Evolutionary conservation across 2,888 invertebrate species (phyloP), one percentile per base, ranked within the genome.

Genomic region (Agrypnus murinus): DNA sequence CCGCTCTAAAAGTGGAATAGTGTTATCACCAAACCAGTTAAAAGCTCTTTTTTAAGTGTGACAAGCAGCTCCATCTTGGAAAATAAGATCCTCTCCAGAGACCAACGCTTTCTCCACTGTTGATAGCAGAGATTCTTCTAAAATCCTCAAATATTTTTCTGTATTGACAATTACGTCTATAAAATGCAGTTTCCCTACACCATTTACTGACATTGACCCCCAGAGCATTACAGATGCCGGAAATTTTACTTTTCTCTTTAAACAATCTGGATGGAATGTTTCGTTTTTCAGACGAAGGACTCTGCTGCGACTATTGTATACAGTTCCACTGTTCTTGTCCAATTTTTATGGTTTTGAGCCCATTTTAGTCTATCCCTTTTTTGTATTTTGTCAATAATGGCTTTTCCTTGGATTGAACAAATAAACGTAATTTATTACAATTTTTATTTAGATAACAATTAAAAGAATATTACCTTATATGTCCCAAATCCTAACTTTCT

Each of bases 131-230:
- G n/a, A n/a, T n/a, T n/a, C n/a, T n/a, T n/a, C n/a, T n/a, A n/a
- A n/a, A n/a, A n/a, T n/a, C n/a, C n/a, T 36, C 55, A 55, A 55
- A 34, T 34, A 34, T 32, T 55, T 55, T 1, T 32, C 34, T 34
- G 15, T 32, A 36, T 34, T 46, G 6, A 60, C 60, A 34, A 10
- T 67, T 34, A 10, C 48, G 5, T 67, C 48, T 15, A 60, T 67
- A 59, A 67, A 36, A 60, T 67, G 38, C n/a, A 50, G 32, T 15
- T 34, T 67, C 25, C 53, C 59, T 40, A 66, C 17, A 1, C 55
- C 65, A n/a, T 59, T 70, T n/a, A 46, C 15, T 45, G 59, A 32
- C 34, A 32, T n/a, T n/a, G n/a, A n/a, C n/a, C n/a, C n/a, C 34
- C 46, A 46, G 14, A 46, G 14, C 46, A 46, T 15, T 7, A 46